A percentile compares a stretch with the other conserved stretches of the same genome.
phyloP scores from a whole-genome alignment of 2,797 vertebrate genomes.

The Cuculus canorus region DNA sequence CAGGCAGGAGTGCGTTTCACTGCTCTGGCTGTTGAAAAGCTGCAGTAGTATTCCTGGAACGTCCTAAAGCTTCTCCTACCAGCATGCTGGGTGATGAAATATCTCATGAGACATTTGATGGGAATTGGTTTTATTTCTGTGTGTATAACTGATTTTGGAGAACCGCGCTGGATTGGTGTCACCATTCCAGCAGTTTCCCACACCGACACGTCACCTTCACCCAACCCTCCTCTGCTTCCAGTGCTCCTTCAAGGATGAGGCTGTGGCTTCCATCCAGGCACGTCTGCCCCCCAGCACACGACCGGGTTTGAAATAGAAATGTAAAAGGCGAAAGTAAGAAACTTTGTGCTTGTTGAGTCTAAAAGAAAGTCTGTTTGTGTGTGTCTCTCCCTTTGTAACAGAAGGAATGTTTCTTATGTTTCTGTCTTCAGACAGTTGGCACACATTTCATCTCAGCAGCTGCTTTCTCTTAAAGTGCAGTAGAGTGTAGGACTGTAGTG shows the following conservation, averaged over 20 bases:
- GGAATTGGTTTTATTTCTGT: neutral
- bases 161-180: neutral
- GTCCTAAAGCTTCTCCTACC: constrained; percentile 1
- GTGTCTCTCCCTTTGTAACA: constrained; percentile 84
- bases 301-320: constrained; percentile 57
- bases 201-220: neutral
- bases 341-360: constrained; percentile 79
- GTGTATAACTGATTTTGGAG: neutral
- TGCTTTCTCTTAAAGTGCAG: constrained; percentile 88
- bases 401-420: constrained; percentile 87
- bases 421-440: constrained; percentile 86
- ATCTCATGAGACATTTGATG: neutral
- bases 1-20: constrained; percentile 1
- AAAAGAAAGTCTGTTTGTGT: constrained; percentile 82
- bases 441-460: constrained; percentile 86
- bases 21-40: constrained; percentile 16
- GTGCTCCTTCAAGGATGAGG: neutral
- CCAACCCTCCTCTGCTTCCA: neutral
- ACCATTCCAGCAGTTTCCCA: neutral
- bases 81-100: neutral
- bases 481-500: constrained; percentile 85
- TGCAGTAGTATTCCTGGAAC: neutral
- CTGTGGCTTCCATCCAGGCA: neutral
- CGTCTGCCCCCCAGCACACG: neutral
- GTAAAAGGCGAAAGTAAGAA: constrained; percentile 76